Evolutionary conservation across 1,140 invertebrate genomes (phyloP).

Genomic region (Scaptomyza graminum): DNA sequence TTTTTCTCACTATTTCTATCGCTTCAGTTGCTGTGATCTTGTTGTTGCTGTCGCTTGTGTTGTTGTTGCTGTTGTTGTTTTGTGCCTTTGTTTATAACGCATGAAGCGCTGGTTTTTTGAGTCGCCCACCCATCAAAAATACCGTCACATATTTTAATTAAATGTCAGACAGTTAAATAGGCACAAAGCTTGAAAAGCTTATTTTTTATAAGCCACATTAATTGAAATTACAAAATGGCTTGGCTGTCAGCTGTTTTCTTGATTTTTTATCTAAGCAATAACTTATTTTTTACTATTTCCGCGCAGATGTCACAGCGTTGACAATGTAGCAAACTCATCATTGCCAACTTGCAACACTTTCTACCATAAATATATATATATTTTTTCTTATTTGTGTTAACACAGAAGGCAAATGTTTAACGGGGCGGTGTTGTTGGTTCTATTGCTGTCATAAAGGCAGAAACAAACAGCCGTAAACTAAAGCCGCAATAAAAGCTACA

Average conservation of each 20-base stretch:
- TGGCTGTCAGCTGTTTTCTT: slow-evolving; percentile 12
- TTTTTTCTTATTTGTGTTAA: background rate
- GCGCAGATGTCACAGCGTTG: slow-evolving; percentile 52
- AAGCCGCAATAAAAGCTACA: slow-evolving; percentile 11
- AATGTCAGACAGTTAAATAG: slow-evolving; percentile 47
- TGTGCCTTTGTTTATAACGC: slow-evolving; percentile 72
- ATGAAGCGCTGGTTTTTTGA: slow-evolving; percentile 33
- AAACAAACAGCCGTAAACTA: slow-evolving; percentile 18
- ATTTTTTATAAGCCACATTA: slow-evolving; percentile 59
- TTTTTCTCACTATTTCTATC: slow-evolving; percentile 51
- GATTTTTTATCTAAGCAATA: slow-evolving; percentile 57
- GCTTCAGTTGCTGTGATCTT: slow-evolving; percentile 41
- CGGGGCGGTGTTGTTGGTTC: slow-evolving; percentile 39
- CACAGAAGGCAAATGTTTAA: slow-evolving; percentile 56
- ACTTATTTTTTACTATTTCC: slow-evolving; percentile 58
- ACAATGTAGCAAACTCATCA: slow-evolving; percentile 33
- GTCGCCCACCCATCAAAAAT: slow-evolving; percentile 68
- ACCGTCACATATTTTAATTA: slow-evolving; percentile 75
- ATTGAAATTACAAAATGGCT: slow-evolving; percentile 70
- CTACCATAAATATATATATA: slow-evolving; percentile 9
- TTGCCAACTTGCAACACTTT: slow-evolving; percentile 50
- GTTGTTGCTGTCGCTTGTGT: slow-evolving; percentile 14
- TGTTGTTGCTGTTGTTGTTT: slow-evolving; percentile 20
- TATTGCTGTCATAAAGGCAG: slow-evolving; percentile 64
- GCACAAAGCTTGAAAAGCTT: slow-evolving; percentile 62